Base-by-base conservation (phyloP, 2,113 vertebrate genomes). In the Malurus melanocephalus region DNA sequence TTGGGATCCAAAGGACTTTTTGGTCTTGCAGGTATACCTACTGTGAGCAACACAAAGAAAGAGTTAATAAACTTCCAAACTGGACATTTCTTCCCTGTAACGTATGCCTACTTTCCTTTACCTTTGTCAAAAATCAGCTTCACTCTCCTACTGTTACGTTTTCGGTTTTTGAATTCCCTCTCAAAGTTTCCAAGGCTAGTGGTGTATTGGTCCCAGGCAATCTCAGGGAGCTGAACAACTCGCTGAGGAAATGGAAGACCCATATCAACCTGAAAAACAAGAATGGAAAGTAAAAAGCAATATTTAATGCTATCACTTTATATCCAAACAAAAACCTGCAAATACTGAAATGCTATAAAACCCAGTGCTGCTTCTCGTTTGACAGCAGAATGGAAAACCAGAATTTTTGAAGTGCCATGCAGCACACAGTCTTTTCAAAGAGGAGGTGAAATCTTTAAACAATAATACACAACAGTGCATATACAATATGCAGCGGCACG, bases 81-180 rank as follows among this genome's bases (percentile, higher is more conserved):
- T 11, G n/a, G n/a, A 42, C 4, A 40, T 67, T 35, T 87, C 43
- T 24, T 85, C 42, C 61, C 72, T 32, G 27, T 49, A 62, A 79
- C 6, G 1, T 14, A 45, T 4, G 21, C 17, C 32, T 43, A 17
- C 69, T 32, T 59, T 46, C 57, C 33, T 84, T 78, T 96, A 98
- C 99, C 99, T 98, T 99, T 98, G 96, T 99, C 99, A 92, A 99
- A 99, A 94, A 99, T 99, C 85, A 99, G 97, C 95, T 99, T 98
- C 78, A 99, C 97, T 94, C 97, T 97, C 91, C 99, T 97, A 80
- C 98, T 99, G 96, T 99, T 99, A 78, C 98, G 98, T 93, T 99
- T 99, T 93, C 98, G 98, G 95, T 99, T 98, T 60, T 98, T 99
- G 95, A 99, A 98, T 94, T 99, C 99, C 94, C 98, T 98, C 96